Percentiles rank a stretch among this genome's conserved stretches.
Evolutionary conservation across 2,113 vertebrate genomes (phyloP).

Genomic region (Lasiurus cinereus): DNA sequence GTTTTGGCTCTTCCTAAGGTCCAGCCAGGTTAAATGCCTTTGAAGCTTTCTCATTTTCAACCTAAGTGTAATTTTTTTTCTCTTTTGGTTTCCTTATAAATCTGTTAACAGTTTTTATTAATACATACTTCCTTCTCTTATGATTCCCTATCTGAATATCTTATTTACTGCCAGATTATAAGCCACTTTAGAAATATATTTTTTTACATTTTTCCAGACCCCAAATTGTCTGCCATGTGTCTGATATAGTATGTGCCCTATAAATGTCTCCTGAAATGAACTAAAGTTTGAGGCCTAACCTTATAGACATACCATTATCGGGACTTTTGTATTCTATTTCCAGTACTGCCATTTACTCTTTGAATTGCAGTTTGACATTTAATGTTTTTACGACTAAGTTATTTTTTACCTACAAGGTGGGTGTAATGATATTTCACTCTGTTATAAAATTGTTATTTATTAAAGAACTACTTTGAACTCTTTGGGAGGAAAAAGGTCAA

Average conservation of each 20-base stretch:
- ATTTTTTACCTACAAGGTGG: constrained; percentile 65
- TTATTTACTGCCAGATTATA: constrained; percentile 25
- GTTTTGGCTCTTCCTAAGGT: not conserved
- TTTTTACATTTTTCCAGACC: not conserved
- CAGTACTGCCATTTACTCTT: constrained; percentile 42
- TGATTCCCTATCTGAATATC: not conserved
- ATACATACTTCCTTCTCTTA: not conserved
- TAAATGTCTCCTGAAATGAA: constrained; percentile 9
- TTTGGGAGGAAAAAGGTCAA: constrained; percentile 48
- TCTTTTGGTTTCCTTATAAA: constrained; percentile 22
- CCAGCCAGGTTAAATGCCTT: not conserved
- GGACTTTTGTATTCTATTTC: constrained; percentile 15
- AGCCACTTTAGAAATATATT: not conserved
- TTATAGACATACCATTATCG: not conserved
- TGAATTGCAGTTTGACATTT: constrained; percentile 68
- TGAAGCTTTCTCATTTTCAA: not conserved
- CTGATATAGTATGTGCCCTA: not conserved
- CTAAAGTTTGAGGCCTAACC: not conserved
- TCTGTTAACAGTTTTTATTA: not conserved
- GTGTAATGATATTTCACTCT: constrained; percentile 74
- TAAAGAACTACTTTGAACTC: constrained; percentile 51
- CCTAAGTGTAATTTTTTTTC: constrained; percentile 11
- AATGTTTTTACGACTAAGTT: constrained; percentile 57
- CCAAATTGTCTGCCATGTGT: not conserved
- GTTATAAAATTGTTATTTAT: constrained; percentile 73